Base-by-base conservation (phyloP, 2,113 vertebrate genomes). In the Brachionichthys hirsutus region DNA sequence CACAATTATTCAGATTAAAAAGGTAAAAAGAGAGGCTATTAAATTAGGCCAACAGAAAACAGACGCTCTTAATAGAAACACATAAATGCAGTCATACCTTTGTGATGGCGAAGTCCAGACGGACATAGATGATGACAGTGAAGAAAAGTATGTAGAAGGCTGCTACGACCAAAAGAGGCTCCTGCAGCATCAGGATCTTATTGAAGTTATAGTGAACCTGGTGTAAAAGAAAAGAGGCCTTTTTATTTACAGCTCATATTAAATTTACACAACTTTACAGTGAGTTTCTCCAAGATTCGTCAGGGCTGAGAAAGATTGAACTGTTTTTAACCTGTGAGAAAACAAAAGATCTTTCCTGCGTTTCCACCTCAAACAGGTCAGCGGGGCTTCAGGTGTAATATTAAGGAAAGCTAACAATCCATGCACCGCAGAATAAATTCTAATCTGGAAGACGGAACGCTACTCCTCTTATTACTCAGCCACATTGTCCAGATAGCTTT, bases 81-180 rank as follows among this genome's bases (percentile, higher is more conserved):
- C 7, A 1, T 19, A 1, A n/a, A 16, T 11, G 5, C 9, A 6
- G n/a, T n/a, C 51, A 7, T 84, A 99, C 97, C 97, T 98, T 99
- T 30, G 97, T 99, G 84, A 99, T 99, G 70, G 97, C 97, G 74
- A 99, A 99, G 88, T 99, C 97, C 60, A 99, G 89, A 46, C 97
- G 92, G 41, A 99, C 96, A 0, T 99, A 99, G 75, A 98, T 77
- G 8, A 99, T 98, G 81, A 99, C 97, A 0, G 97, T 97, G 87
- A 99, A 98, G 88, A 99, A 99, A 41, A 99, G 88, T 73, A 98
- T 95, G 85, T 98, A 99, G 89, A 99, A 99, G 2, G 95, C 94
- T 3, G 93, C 95, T 16, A 99, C 96, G 35, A 98, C 97, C 77
- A 99, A 81, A 22, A 99, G 89, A 38, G 97, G 97, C 85, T 99